Base-by-base conservation (phyloP, 2,797 vertebrate species). In the Sciurus vulgaris region DNA sequence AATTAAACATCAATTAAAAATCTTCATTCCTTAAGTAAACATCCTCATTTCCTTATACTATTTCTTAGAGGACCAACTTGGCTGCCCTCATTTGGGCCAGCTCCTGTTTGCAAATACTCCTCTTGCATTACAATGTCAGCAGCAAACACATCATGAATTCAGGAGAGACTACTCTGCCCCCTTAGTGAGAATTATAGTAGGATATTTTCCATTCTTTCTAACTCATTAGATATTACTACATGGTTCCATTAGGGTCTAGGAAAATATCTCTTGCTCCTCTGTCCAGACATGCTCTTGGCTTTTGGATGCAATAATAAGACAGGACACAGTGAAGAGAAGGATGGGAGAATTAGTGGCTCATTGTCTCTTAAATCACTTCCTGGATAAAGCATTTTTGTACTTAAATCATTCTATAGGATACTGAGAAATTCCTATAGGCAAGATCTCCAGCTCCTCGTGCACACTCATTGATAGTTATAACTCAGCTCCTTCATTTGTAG, bases 121-220 rank as follows among this genome's bases (percentile, higher is more conserved):
- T 49, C 54, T 77, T 70, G 28, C 7, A 22, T 12, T 33, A 8
- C 11, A 1, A 38, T 81, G 30, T 30, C 33, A 44, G 33, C 70
- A 72, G 5, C 47, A 94, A 65, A 67, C 14, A 49, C n/a, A 86
- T 44, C 38, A 35, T 73, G 15, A 17, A 65, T 86, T 33, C 17
- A 69, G 83, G 54, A 41, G 5, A 90, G 24, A 81, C 26, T 33
- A 14, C 47, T 38, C 14, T 65, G 14, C 2, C 56, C 28, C 35
- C 13, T 91, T 59, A 56, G 28, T 59, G 79, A 70, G 44, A 63
- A 73, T 54, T 33, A 49, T 11, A 81, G 18, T 8, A 61, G 41
- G 65, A 18, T n/a, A 79, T 14, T n/a, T 91, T 74, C 59, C 83
- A 84, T 22, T 91, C 9, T 49, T 82, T 54, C 47, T 54, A 59